Percentiles rank a stretch among this genome's conserved stretches.
Evolutionary conservation across 2,113 vertebrate genomes (phyloP).

Genomic region (Tor tambroides): DNA sequence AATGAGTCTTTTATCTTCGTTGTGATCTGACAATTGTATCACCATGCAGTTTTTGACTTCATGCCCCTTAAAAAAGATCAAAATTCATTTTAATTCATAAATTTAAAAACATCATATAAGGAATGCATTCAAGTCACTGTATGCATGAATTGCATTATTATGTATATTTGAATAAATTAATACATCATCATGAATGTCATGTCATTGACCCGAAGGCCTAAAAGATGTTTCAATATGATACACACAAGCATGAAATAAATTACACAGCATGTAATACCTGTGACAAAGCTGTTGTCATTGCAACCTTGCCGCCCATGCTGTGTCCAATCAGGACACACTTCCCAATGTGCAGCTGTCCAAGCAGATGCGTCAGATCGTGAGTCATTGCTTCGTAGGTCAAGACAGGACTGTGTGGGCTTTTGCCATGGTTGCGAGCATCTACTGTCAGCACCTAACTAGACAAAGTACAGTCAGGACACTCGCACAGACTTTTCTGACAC

Average conservation of each 20-base stretch:
- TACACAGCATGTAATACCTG: conserved; percentile 72
- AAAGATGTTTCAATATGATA: not conserved
- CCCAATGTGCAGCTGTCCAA: conserved; percentile 79
- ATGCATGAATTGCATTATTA: not conserved
- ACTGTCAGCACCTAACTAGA: conserved; percentile 89
- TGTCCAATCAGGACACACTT: conserved; percentile 91
- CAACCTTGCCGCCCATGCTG: conserved; percentile 98
- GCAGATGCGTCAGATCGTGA: conserved; percentile 83
- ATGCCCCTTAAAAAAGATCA: not conserved
- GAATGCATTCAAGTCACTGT: not conserved
- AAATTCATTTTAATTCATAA: not conserved
- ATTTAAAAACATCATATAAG: not conserved
- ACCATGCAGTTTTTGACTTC: not conserved
- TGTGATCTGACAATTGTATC: not conserved
- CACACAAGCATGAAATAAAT: not conserved
- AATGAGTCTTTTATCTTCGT: not conserved
- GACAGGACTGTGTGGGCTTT: conserved; percentile 82
- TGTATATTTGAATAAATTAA: not conserved
- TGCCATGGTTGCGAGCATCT: conserved; percentile 94
- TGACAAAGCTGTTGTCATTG: conserved; percentile 87
- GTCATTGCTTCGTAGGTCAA: conserved; percentile 90
- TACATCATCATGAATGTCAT: not conserved
- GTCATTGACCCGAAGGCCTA: not conserved
- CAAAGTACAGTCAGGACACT: conserved; percentile 72
- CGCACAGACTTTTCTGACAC: conserved; percentile 54